Percentiles rank a stretch among this genome's conserved stretches.
Conservation (phyloP, 2,113 vertebrate species). For the Abramis brama region DNA sequence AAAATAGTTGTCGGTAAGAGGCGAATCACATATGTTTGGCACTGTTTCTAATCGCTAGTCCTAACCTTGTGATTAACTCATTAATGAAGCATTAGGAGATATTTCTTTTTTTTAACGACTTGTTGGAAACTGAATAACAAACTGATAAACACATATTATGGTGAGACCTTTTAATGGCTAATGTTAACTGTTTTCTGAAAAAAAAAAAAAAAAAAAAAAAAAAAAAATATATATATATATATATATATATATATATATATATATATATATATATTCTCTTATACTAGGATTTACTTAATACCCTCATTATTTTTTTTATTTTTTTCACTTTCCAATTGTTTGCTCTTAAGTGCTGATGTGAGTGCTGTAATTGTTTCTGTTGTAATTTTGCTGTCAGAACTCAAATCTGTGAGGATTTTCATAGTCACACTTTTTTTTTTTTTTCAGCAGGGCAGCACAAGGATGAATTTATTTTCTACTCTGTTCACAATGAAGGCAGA, state of each 20-base stretch:
- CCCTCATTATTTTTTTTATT: neutral
- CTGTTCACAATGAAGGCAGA: slow-evolving; percentile 7
- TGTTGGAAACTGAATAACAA: neutral
- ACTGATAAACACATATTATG: neutral
- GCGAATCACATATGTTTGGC: neutral
- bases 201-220: rapidly evolving
- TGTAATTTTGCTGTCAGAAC: slow-evolving; percentile 10
- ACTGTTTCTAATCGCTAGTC: neutral
- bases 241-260: neutral
- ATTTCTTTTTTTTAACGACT: neutral
- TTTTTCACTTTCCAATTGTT: neutral
- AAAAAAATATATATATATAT: too few relatives aligned
- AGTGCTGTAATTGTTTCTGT: slow-evolving; percentile 10
- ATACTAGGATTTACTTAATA: neutral
- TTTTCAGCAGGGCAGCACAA: neutral
- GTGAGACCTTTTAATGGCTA: neutral
- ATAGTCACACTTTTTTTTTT: neutral
- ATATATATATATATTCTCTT: neutral
- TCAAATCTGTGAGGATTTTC: slow-evolving; percentile 8
- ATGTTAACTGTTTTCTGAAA: neutral
- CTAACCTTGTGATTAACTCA: neutral
- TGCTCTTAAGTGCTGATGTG: neutral
- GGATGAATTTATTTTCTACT: neutral
- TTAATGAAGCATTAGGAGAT: neutral
- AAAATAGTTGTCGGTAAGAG: neutral